Base-by-base conservation (phyloP, 2,888 invertebrate genomes). In the Diaprepes abbreviatus region DNA sequence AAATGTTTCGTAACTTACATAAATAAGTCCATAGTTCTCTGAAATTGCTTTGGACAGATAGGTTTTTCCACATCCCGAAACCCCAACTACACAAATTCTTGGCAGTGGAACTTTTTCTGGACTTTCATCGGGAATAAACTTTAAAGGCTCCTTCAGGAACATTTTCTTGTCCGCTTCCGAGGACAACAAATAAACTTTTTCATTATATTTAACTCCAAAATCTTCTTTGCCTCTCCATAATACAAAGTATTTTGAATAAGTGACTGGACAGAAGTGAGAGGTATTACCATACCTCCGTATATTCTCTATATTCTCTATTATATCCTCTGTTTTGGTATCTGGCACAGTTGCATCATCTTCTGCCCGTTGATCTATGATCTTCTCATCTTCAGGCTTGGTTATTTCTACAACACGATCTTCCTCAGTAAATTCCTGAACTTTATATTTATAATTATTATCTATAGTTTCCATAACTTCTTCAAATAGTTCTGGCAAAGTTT, bases 171-270 rank as follows among this genome's bases (percentile, higher is more conserved):
- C 86, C 60, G 85, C 81, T 77, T 87, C 85, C 43, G 85, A 87
- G 19, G 86, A 84, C 73, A 89, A 85, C 50, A 86, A 84, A 79
- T 90, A 88, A 1, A 87, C 72, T 81, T 86, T 87, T 67, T 88
- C 86, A 72, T 86, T 82, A 74, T 86, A 88, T 74, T 86, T 85
- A 0, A 85, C 83, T 16, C 85, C 79, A 74, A 85, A 87, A 64
- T 89, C 86, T 43, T 86, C 81, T 79, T 88, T 89, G n/a, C 91
- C 91, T 81, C 85, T 86, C 88, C 90, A 88, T 16, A 91, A 78
- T 7, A 89, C 83, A 40, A 85, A 83, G 74, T 88, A 78, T 38
- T 88, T 83, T 63, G 83, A 81, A 76, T 86, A 87, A n/a, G 88
- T 84, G 31, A 91, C 85, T 0, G 91, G 91, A 77, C 91, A 91